Evolutionary conservation across 2,888 invertebrate species (phyloP).

Genomic region (Cetonia aurata): DNA sequence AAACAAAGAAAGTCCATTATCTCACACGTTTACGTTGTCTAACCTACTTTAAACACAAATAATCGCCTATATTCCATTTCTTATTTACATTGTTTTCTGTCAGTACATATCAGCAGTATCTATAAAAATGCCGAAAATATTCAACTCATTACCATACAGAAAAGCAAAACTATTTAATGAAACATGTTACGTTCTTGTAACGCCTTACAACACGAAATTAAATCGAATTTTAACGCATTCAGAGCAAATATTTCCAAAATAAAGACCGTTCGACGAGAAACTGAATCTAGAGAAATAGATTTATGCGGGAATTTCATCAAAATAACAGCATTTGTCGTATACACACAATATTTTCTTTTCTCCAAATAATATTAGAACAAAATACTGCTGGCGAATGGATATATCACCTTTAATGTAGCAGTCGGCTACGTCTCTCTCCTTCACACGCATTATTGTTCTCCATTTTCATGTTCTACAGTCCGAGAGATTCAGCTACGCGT

Average conservation of each 20-base stretch:
- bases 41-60: too few species aligned
- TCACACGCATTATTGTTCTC: slow-evolving; percentile 37
- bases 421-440: slow-evolving; percentile 36
- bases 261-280: background rate
- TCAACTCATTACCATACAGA: too few species aligned
- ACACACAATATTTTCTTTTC: slow-evolving; percentile 25
- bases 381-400: slow-evolving; percentile 12
- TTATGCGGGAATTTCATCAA: slow-evolving; percentile 5
- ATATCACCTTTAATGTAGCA: slow-evolving; percentile 44
- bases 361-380: slow-evolving; percentile 10
- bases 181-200: too few species aligned
- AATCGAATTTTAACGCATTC: background rate
- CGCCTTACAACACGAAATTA: background rate
- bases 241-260: background rate
- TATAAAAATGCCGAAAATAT: too few species aligned
- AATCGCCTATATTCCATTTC: too few species aligned
- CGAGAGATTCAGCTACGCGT: slow-evolving; percentile 12
- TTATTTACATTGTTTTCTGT: too few species aligned
- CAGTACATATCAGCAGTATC: too few species aligned
- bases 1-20: too few species aligned
- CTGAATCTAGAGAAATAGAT: slow-evolving; percentile 9
- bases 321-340: slow-evolving; percentile 12
- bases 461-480: slow-evolving; percentile 25
- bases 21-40: too few species aligned
- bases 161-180: too few species aligned